Evolutionary conservation across 2,113 vertebrate species (phyloP), one percentile per base, ranked within the genome.

Genomic region (Zapus hudsonius): DNA sequence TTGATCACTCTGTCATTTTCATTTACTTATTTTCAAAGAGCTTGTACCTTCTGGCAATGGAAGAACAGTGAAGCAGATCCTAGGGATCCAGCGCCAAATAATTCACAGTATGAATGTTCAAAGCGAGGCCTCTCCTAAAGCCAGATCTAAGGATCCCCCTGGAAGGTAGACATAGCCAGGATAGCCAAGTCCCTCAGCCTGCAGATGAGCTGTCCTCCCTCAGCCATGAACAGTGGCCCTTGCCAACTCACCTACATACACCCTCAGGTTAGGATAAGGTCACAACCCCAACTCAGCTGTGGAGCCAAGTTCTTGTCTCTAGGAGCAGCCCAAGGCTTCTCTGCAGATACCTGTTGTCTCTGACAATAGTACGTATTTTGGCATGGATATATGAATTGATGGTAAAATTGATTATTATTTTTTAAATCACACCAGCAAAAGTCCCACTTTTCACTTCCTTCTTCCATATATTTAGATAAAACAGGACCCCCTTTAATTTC

Each of bases 401-500:
- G 5, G 69, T 57, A 87, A 96, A 66, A 59, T 29, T 38, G 23
- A 47, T 79, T 72, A 27, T 44, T 7, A 40, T 11, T 63, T 66
- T 88, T 90, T 23, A 89, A 94, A 89, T 73, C 44, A 89, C 20
- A 82, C 36, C 22, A 90, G 38, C 23, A 36, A 64, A 88, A 87
- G 1, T 13, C 36, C 36, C 73, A 79, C 5, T 75, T 63, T 31
- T 85, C 55, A 19, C 74, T 94, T 79, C 7, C 57, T 73, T 91
- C 22, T 31, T 92, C 20, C 29, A 40, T 84, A 44, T 13, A 83
- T 84, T 94, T 92, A 81, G 59, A 74, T 92, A 59, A 93, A 95
- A 69, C 42, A 87, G 44, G 84, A 79, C 7, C 40, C 20, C 52
- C 27, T 78, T 10, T 89, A 79, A 82, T 73, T 89, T n/a, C 47